These are phyloP conservation scores for Anabas testudineus DNA, from an alignment of 2,797 vertebrate genomes.

Conservation along the genomic window DNA sequence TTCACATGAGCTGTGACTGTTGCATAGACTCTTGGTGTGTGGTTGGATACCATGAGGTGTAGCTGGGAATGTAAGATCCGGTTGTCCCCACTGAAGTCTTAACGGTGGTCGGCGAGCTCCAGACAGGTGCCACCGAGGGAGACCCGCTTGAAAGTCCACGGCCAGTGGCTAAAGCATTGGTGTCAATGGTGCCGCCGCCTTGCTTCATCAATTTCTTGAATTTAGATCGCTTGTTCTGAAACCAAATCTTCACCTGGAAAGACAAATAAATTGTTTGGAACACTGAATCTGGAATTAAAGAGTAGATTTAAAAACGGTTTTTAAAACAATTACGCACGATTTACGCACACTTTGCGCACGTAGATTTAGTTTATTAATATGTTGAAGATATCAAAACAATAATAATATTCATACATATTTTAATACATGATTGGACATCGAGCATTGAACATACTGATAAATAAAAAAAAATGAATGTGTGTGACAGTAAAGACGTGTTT, in stretches of 20 bases:
- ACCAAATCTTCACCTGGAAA: slow-evolving; percentile 94
- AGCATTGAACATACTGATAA: not conserved
- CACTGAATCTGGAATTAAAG: accelerated
- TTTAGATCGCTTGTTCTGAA: slow-evolving; percentile 95
- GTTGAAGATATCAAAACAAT: not conserved
- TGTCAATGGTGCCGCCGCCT: slow-evolving; percentile 92
- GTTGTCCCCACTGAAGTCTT: slow-evolving; percentile 91
- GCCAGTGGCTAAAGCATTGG: slow-evolving; percentile 89
- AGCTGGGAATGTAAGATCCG: slow-evolving; percentile 97
- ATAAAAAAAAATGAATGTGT: not conserved
- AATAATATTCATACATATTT: not conserved
- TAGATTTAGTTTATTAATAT: not conserved
- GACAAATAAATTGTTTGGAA: not conserved
- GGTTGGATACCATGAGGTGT: slow-evolving; percentile 98
- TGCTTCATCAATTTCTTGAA: slow-evolving; percentile 97
- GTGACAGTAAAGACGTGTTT: not conserved
- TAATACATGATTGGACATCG: not conserved
- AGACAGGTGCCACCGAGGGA: slow-evolving; percentile 92
- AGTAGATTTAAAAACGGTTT: accelerated
- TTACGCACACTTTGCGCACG: slow-evolving; percentile 43
- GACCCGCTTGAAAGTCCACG: slow-evolving; percentile 92
- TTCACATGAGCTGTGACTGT: slow-evolving; percentile 98
- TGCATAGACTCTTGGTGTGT: slow-evolving; percentile 99
- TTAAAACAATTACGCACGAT: not conserved
- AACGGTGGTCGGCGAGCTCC: slow-evolving; percentile 92